Conservation (phyloP, 2,888 invertebrate species). For the Tiphia femorata region DNA sequence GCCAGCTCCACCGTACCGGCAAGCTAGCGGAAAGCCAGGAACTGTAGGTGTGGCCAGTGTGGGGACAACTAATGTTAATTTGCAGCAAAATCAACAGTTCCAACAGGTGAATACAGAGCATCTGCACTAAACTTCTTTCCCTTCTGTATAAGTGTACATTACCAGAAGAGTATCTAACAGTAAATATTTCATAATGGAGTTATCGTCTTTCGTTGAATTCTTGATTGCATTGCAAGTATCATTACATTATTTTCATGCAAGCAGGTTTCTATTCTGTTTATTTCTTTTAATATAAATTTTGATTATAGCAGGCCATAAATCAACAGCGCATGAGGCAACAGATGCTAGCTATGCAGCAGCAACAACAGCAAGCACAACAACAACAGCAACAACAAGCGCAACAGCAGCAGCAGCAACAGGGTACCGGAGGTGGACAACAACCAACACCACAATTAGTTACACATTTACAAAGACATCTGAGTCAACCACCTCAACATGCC, state of each 20-base stretch:
- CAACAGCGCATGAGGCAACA: slow-evolving; percentile 79
- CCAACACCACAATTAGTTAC: slow-evolving; percentile 77
- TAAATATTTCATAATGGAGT: slow-evolving; percentile 3
- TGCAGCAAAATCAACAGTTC: slow-evolving; percentile 75
- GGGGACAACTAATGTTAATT: slow-evolving; percentile 58
- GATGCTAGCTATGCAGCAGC: slow-evolving; percentile 78
- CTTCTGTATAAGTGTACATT: no score
- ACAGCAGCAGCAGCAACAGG: slow-evolving; percentile 69
- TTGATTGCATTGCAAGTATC: neutral
- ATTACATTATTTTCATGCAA: neutral
- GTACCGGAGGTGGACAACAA: slow-evolving; percentile 64
- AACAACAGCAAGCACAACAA: slow-evolving; percentile 70
- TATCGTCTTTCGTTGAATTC: neutral
- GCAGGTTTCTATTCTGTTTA: neutral
- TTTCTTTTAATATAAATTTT: slow-evolving; percentile 1
- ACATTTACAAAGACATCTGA: slow-evolving; percentile 76
- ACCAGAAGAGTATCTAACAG: slow-evolving; percentile 4
- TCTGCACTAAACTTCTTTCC: no score
- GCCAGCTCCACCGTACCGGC: slow-evolving; percentile 84
- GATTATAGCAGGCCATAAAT: slow-evolving; percentile 59
- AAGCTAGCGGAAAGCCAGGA: slow-evolving; percentile 70
- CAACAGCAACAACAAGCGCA: slow-evolving; percentile 68
- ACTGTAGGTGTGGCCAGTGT: slow-evolving; percentile 62
- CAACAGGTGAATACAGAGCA: slow-evolving; percentile 72
- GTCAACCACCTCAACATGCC: slow-evolving; percentile 69